Conservation (phyloP, 2,888 invertebrate genomes). For the Disparrhopalites patrizii region DNA sequence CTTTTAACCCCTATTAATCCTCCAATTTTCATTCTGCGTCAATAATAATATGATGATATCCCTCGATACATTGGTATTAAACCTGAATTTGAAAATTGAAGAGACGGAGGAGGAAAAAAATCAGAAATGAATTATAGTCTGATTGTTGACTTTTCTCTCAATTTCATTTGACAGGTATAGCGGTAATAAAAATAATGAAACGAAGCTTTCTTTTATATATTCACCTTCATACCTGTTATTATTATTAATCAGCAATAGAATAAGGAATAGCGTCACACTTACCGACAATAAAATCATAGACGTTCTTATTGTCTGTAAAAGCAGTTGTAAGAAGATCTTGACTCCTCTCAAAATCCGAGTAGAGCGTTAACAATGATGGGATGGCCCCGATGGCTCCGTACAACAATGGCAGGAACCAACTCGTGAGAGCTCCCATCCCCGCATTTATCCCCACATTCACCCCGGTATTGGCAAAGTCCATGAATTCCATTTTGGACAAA, state of each 20-base stretch:
- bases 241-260: background rate
- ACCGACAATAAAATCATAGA: conserved; percentile 47
- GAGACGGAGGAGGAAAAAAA: too few species aligned
- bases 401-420: conserved; percentile 44
- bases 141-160: too few species aligned
- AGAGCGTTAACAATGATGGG: conserved; percentile 42
- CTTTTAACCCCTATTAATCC: too few species aligned
- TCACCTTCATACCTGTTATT: background rate
- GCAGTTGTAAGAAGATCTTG: conserved; percentile 34
- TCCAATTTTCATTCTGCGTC: too few species aligned
- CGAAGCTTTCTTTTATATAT: background rate
- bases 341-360: conserved; percentile 42
- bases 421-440: conserved; percentile 19
- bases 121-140: too few species aligned
- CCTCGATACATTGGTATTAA: too few species aligned
- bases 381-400: conserved; percentile 45
- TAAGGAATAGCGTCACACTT: conserved; percentile 27
- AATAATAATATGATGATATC: too few species aligned
- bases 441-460: conserved; percentile 15
- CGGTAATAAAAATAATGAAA: too few species aligned
- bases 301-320: conserved; percentile 31
- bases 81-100: too few species aligned
- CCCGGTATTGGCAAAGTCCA: conserved; percentile 17
- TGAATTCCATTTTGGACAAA: background rate
- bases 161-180: too few species aligned